These are phyloP conservation scores for Ceramica pisi DNA, from an alignment of 2,888 invertebrate species.

Conservation along the genomic window DNA sequence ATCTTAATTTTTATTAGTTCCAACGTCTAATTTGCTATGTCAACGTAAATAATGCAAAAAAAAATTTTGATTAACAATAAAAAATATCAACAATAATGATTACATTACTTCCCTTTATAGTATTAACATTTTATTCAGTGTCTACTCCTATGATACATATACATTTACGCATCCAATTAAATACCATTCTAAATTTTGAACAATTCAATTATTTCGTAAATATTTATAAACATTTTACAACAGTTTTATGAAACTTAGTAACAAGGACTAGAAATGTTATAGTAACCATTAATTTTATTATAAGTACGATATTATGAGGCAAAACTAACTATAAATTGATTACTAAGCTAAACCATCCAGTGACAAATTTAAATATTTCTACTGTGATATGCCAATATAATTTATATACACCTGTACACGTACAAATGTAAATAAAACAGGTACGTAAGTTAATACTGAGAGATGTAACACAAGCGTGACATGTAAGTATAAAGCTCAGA, in stretches of 20 bases:
- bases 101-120: constrained; percentile 83
- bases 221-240: constrained; percentile 88
- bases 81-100: constrained; percentile 69
- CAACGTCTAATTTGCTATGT: constrained; percentile 20
- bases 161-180: constrained; percentile 80
- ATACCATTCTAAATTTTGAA: constrained; percentile 77
- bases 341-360: constrained; percentile 61
- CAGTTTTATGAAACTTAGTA: constrained; percentile 83
- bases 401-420: constrained; percentile 84
- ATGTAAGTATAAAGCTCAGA: constrained; percentile 36
- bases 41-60: constrained; percentile 19
- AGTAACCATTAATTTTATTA: constrained; percentile 60
- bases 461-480: constrained; percentile 42
- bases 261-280: constrained; percentile 76
- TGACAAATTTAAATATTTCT: constrained; percentile 65
- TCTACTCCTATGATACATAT: constrained; percentile 75
- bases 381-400: constrained; percentile 85
- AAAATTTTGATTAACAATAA: constrained; percentile 19
- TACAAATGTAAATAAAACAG: constrained; percentile 62
- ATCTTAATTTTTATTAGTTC: neutral
- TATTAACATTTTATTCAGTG: constrained; percentile 78
- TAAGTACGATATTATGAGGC: constrained; percentile 56
- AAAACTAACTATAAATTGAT: constrained; percentile 54
- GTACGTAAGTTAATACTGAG: constrained; percentile 46
- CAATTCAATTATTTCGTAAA: constrained; percentile 82